Conservation (phyloP, 2,888 invertebrate genomes). For the Drosophila formosana region DNA sequence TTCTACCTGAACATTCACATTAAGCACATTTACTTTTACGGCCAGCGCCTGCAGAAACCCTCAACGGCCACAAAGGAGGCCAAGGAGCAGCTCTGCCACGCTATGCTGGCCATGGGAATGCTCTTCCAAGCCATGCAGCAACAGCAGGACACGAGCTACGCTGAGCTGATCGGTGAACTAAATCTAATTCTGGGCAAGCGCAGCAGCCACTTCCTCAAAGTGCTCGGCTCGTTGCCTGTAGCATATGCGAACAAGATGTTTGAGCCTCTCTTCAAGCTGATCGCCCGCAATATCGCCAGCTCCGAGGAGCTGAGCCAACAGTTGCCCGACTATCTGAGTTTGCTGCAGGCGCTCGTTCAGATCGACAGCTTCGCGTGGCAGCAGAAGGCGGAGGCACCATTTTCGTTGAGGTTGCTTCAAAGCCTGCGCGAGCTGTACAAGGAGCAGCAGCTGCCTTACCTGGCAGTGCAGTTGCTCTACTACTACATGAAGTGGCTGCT, state of each 20-base stretch:
- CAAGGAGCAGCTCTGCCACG: constrained; percentile 26
- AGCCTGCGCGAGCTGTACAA: constrained; percentile 68
- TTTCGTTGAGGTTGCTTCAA: constrained; percentile 64
- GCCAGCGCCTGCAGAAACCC: constrained; percentile 46
- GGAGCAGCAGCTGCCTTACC: constrained; percentile 49
- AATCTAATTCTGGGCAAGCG: constrained; percentile 59
- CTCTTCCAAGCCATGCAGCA: constrained; percentile 64
- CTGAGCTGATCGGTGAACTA: constrained; percentile 54
- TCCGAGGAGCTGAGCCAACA: constrained; percentile 36
- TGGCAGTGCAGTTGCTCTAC: constrained; percentile 71
- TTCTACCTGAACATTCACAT: constrained; percentile 63
- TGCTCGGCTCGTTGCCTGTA: constrained; percentile 52
- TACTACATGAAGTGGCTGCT: constrained; percentile 75
- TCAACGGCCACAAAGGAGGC: constrained; percentile 30
- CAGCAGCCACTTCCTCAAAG: constrained; percentile 39
- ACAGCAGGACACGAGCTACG: constrained; percentile 37
- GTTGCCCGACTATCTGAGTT: constrained; percentile 62
- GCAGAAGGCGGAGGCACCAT: constrained; percentile 38
- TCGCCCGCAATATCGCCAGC: constrained; percentile 13
- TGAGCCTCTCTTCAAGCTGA: constrained; percentile 47
- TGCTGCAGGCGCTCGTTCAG: constrained; percentile 51
- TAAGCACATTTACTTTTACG: constrained; percentile 56
- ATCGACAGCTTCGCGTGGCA: constrained; percentile 59
- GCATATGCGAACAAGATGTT: constrained; percentile 34
- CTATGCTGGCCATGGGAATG: constrained; percentile 52